Conservation (phyloP, 2,888 invertebrate genomes). For the Nomada flava region DNA sequence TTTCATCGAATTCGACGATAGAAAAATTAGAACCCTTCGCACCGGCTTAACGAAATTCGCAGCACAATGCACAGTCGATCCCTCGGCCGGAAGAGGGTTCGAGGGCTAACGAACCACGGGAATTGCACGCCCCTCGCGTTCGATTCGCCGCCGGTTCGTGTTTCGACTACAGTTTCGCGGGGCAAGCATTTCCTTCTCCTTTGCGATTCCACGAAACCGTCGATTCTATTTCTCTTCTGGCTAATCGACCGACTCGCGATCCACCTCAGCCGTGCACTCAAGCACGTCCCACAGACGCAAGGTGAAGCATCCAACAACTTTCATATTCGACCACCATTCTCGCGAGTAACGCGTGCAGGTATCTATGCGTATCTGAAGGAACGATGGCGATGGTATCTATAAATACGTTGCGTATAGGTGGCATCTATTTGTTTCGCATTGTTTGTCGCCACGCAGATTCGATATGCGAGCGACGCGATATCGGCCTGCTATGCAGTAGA, state of each 20-base stretch:
- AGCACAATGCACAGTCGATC: constrained; percentile 30
- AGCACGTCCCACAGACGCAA: too few relatives aligned
- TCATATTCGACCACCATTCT: too few relatives aligned
- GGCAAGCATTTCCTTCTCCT: constrained; percentile 19
- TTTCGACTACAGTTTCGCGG: background rate
- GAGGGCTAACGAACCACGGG: background rate
- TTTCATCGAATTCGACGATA: constrained; percentile 22
- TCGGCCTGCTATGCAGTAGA: constrained; percentile 41
- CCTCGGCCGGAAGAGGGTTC: constrained; percentile 28
- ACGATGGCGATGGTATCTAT: too few relatives aligned
- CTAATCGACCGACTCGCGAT: too few relatives aligned
- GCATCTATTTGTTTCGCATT: constrained; percentile 46
- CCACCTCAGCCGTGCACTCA: too few relatives aligned
- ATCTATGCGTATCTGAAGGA: too few relatives aligned
- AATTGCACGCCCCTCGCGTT: constrained; percentile 3
- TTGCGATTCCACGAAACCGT: constrained; percentile 36
- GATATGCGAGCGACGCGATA: constrained; percentile 13
- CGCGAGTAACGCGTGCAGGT: too few relatives aligned
- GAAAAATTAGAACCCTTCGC: constrained; percentile 35
- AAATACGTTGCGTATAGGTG: too few relatives aligned
- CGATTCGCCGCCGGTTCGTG: background rate
- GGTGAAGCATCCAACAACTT: too few relatives aligned
- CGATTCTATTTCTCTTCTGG: background rate
- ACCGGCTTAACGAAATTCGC: constrained; percentile 44
- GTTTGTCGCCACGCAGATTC: constrained; percentile 24